phyloP scores from a whole-genome alignment of 2,797 vertebrate genomes.

The Selene dorsalis region DNA sequence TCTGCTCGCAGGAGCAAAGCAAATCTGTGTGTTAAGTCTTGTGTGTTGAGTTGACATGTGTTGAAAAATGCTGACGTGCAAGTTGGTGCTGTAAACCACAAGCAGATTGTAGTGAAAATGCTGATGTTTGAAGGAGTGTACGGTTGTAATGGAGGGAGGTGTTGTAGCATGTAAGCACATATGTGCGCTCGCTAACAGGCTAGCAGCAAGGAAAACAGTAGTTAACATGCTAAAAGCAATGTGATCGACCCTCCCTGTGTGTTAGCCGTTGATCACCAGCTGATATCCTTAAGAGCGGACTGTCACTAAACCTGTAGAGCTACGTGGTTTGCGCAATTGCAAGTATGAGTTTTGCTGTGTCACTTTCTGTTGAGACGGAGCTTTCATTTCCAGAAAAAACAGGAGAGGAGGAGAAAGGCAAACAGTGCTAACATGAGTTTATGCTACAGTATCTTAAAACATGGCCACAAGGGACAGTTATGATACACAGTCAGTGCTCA shows the following conservation, averaged over 20 bases:
- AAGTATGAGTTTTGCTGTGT: neutral
- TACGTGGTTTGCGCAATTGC: neutral
- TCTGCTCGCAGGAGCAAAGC: too few relatives aligned
- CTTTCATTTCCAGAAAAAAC: neutral
- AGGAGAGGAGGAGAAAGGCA: too few relatives aligned
- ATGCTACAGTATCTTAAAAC: too few relatives aligned
- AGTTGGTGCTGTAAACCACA: too few relatives aligned
- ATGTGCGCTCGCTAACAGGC: too few relatives aligned
- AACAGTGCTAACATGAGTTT: too few relatives aligned
- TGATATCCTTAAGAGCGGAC: neutral
- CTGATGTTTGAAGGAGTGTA: neutral
- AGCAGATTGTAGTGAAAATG: too few relatives aligned
- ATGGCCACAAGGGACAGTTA: too few relatives aligned
- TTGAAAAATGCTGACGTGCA: neutral
- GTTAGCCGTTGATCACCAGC: neutral
- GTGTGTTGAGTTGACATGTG: neutral
- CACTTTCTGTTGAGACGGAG: neutral
- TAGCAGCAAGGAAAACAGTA: too few relatives aligned
- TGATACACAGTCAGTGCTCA: too few relatives aligned
- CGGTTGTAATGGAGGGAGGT: neutral
- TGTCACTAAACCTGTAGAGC: neutral
- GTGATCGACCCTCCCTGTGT: neutral
- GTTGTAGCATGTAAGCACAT: too few relatives aligned
- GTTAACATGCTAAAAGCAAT: neutral
- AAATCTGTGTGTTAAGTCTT: neutral